Conservation (phyloP, 2,888 invertebrate genomes). For the Papilio demoleus region DNA sequence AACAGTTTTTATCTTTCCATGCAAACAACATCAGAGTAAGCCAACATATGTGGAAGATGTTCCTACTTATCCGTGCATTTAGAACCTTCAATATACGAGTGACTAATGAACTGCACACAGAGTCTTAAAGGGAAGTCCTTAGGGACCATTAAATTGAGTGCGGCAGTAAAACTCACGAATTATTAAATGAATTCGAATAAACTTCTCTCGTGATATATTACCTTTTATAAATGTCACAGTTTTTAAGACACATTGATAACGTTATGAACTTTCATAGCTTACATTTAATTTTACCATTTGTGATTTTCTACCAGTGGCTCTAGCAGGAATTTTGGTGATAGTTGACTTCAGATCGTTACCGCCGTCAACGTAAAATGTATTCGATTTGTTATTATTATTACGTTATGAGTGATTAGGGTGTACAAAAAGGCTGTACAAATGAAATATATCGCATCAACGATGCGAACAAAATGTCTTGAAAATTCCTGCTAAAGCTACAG, state of each 20-base stretch:
- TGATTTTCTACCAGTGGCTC: neutral
- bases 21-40: slow-evolving; percentile 6
- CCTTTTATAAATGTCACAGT: neutral
- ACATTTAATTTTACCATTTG: neutral
- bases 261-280: neutral
- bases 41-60: neutral
- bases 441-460: too few species aligned
- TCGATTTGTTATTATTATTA: too few species aligned
- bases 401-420: too few species aligned
- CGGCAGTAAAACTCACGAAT: too few species aligned
- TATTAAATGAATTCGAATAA: neutral
- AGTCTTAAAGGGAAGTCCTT: neutral
- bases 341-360: too few species aligned
- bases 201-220: neutral
- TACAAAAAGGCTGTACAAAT: too few species aligned
- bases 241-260: neutral
- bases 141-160: too few species aligned
- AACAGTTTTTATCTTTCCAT: slow-evolving; percentile 19
- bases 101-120: neutral
- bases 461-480: too few species aligned
- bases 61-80: neutral
- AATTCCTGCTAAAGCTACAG: too few species aligned
- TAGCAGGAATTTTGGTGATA: too few species aligned
- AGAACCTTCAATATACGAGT: neutral
- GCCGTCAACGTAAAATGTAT: too few species aligned